Evolutionary conservation across 37 sponge, comb jelly and placozoan genomes (phyloP).

Genomic region (Lycopodina hypogea): DNA sequence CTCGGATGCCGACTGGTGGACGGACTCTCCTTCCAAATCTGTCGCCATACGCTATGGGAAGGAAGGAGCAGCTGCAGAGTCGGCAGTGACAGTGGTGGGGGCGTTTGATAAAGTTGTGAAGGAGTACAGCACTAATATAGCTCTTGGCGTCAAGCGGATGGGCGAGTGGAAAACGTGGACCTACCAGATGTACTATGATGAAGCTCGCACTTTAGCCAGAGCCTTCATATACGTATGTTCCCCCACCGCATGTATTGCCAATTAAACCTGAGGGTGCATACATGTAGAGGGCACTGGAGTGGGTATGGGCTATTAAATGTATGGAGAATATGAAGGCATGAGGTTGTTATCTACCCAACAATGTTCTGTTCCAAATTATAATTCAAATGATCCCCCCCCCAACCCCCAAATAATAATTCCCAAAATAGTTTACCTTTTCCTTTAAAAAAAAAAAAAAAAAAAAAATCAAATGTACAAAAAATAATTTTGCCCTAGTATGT

Average conservation of each 20-base stretch:
- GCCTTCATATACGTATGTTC: constrained; percentile 69
- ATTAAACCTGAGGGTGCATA: background rate
- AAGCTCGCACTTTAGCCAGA: constrained; percentile 57
- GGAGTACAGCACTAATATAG: constrained; percentile 34
- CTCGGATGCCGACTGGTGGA: constrained; percentile 16
- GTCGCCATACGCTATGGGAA: constrained; percentile 28
- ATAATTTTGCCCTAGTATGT: too few relatives aligned
- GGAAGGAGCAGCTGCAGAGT: constrained; percentile 35
- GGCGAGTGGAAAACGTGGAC: constrained; percentile 76
- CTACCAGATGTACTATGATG: constrained; percentile 68
- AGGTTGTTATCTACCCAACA: too few relatives aligned
- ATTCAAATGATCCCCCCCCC: too few relatives aligned
- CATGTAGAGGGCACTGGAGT: too few relatives aligned
- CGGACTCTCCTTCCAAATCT: constrained; percentile 8
- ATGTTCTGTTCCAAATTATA: too few relatives aligned
- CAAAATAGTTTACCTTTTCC: too few relatives aligned
- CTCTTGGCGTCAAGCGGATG: constrained; percentile 69
- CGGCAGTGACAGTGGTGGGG: constrained; percentile 55
- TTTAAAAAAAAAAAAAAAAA: too few relatives aligned
- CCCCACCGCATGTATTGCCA: background rate
- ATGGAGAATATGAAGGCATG: too few relatives aligned
- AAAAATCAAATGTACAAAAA: too few relatives aligned
- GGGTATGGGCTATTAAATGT: too few relatives aligned
- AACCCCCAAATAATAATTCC: too few relatives aligned
- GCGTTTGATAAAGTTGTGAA: constrained; percentile 58